phyloP scores from a whole-genome alignment of 2,797 vertebrate genomes.

The Thamnophis elegans region DNA sequence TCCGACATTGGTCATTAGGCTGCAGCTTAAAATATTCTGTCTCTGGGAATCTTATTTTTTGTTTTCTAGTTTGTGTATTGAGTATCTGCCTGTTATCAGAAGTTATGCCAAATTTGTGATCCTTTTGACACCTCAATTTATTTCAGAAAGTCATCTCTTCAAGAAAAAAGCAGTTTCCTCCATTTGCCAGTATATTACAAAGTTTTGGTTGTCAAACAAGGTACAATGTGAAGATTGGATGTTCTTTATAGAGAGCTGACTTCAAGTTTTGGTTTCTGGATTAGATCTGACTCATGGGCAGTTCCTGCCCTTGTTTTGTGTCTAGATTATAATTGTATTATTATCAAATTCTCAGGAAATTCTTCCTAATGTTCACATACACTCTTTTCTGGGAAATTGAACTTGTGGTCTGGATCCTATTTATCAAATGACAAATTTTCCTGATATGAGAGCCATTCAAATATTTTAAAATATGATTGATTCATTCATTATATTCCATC shows the following conservation, averaged over 20 bases:
- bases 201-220: background rate
- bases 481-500: background rate
- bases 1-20: background rate
- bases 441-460: background rate
- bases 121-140: background rate
- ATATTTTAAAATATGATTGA: background rate
- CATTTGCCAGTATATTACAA: background rate
- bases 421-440: background rate
- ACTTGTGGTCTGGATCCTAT: background rate
- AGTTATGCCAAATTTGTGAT: background rate
- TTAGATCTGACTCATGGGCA: background rate
- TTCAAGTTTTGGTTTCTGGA: background rate
- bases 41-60: background rate
- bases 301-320: background rate
- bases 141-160: background rate
- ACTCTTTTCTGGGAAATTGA: background rate
- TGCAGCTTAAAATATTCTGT: background rate
- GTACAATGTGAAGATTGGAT: background rate
- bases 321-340: background rate
- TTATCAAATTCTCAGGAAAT: background rate
- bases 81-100: background rate
- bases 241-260: background rate
- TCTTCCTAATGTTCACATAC: background rate
- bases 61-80: background rate
- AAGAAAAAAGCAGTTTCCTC: background rate